Evolutionary conservation across 2,113 vertebrate species (phyloP).

Genomic region (Arenaria interpres): DNA sequence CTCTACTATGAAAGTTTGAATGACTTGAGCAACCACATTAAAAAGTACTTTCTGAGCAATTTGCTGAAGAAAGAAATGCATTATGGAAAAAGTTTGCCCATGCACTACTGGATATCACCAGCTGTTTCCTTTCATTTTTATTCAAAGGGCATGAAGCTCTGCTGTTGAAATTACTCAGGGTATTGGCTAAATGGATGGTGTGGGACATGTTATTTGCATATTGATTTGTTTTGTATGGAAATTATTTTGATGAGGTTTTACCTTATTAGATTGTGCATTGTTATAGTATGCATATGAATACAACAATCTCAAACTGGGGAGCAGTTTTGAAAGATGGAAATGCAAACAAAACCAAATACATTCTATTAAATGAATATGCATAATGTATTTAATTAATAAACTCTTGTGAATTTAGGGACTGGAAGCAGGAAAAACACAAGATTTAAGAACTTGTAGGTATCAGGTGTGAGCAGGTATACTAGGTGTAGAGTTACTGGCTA

Average conservation of each 20-base stretch:
- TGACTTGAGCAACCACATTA: background rate
- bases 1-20: background rate
- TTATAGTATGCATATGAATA: background rate
- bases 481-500: background rate
- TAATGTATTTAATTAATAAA: background rate
- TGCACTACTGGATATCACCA: background rate
- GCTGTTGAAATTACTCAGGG: conserved; percentile 25
- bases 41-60: background rate
- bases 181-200: conserved; percentile 30
- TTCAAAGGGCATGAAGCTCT: background rate
- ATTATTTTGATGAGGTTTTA: conserved; percentile 56
- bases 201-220: conserved; percentile 56
- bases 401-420: background rate
- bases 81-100: background rate
- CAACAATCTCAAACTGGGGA: background rate
- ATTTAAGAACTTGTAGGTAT: background rate
- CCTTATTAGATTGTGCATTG: background rate
- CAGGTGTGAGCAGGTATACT: background rate
- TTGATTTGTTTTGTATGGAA: conserved; percentile 55
- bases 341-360: background rate
- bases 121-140: conserved; percentile 48
- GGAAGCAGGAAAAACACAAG: background rate
- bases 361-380: background rate
- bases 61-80: background rate
- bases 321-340: background rate